phyloP scores from a whole-genome alignment of 2,797 vertebrate species.

The Sebastes cheni region DNA sequence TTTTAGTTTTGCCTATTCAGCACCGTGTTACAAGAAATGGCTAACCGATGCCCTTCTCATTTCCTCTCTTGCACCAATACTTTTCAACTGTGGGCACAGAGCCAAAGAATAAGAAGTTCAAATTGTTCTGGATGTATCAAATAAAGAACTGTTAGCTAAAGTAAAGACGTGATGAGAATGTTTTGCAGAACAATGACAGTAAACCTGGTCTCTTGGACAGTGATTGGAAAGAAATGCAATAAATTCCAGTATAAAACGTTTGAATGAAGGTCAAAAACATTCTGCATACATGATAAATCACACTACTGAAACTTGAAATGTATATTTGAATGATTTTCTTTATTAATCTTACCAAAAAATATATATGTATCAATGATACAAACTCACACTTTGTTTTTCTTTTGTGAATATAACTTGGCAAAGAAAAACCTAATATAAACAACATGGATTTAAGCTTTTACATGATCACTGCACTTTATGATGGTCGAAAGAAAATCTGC shows the following conservation, averaged over 20 bases:
- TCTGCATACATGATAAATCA: constrained; percentile 3
- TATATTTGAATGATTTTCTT: constrained; percentile 34
- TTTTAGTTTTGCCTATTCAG: constrained; percentile 40
- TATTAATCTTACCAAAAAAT: constrained; percentile 68
- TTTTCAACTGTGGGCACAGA: background rate
- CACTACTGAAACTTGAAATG: constrained; percentile 4
- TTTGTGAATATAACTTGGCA: constrained; percentile 56
- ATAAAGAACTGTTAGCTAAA: background rate
- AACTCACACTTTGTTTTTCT: constrained; percentile 64
- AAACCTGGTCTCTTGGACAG: constrained; percentile 21
- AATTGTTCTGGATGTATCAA: constrained; percentile 4
- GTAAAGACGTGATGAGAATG: constrained; percentile 7
- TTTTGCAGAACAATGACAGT: constrained; percentile 43
- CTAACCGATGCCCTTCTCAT: constrained; percentile 8
- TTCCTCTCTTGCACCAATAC: constrained; percentile 3
- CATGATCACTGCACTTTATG: constrained; percentile 66
- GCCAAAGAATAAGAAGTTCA: constrained; percentile 6
- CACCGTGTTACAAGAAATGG: constrained; percentile 23
- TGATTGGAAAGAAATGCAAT: background rate
- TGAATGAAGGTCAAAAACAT: background rate
- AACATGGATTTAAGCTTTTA: constrained; percentile 62
- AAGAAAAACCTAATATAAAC: constrained; percentile 60
- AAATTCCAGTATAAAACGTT: constrained; percentile 14
- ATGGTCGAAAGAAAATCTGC: constrained; percentile 52
- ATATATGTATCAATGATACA: constrained; percentile 68